Conservation (phyloP, 1,140 invertebrate genomes). For the Drosophila tani region DNA sequence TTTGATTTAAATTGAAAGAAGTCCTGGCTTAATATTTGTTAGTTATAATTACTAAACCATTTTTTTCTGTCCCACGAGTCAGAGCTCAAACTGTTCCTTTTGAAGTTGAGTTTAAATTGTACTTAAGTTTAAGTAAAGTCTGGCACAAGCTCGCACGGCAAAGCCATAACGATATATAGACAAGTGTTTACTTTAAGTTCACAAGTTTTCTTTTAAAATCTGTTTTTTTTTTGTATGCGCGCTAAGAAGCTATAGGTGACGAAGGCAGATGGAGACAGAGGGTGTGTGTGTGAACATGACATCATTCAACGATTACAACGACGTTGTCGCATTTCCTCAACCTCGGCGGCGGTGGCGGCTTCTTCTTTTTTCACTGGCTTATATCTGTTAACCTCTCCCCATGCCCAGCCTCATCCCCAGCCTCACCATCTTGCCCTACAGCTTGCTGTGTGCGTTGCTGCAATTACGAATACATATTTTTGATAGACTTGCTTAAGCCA, state of each 20-base stretch:
- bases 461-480: slow-evolving; percentile 68
- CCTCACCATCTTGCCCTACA: not conserved
- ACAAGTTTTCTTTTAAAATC: not conserved
- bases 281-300: slow-evolving; percentile 53
- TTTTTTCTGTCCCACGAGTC: too few relatives aligned
- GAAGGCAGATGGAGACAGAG: not conserved
- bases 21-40: too few relatives aligned
- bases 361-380: not conserved
- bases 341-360: not conserved
- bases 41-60: too few relatives aligned
- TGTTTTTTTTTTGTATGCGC: too few relatives aligned
- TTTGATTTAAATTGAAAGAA: not conserved
- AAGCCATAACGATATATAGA: not conserved
- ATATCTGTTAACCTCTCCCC: slow-evolving; percentile 4
- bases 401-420: not conserved
- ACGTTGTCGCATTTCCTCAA: slow-evolving; percentile 69
- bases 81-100: too few relatives aligned
- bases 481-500: slow-evolving; percentile 58
- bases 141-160: not conserved
- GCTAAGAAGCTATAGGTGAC: not conserved
- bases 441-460: slow-evolving; percentile 37
- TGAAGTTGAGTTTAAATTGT: too few relatives aligned
- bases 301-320: slow-evolving; percentile 68
- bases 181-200: slow-evolving; percentile 1
- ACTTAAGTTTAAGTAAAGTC: too few relatives aligned